These are phyloP conservation scores for Oryzias sinensis DNA, from an alignment of 2,797 vertebrate genomes.

Conservation along the genomic window DNA sequence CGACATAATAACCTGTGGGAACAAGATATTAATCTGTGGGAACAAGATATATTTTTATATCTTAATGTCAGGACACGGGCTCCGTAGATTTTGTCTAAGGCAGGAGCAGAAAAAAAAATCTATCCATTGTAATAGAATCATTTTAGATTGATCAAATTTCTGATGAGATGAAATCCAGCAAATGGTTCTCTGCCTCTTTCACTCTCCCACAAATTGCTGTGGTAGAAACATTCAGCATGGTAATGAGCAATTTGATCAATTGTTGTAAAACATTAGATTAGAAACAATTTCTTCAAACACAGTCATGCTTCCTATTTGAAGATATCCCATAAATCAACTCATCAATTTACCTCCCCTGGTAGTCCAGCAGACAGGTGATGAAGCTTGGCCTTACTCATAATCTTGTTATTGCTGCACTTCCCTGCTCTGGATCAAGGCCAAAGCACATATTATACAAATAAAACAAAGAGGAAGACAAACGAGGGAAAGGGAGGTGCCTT, in stretches of 20 bases:
- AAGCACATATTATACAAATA: slow-evolving; percentile 74
- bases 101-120: no score
- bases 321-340: slow-evolving; percentile 46
- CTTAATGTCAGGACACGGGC: no score
- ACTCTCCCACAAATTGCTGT: background rate
- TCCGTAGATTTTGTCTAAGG: no score
- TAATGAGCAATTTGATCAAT: slow-evolving; percentile 32
- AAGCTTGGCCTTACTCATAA: slow-evolving; percentile 70
- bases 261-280: slow-evolving; percentile 36
- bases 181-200: background rate
- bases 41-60: no score
- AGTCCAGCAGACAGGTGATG: slow-evolving; percentile 60
- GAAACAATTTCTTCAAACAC: slow-evolving; percentile 26
- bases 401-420: slow-evolving; percentile 63
- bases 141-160: no score
- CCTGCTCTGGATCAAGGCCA: slow-evolving; percentile 71
- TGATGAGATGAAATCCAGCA: no score
- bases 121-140: no score
- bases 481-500: slow-evolving; percentile 20
- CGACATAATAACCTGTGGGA: no score
- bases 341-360: slow-evolving; percentile 59
- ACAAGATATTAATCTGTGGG: no score
- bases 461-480: slow-evolving; percentile 60
- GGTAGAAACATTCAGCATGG: background rate
- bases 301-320: slow-evolving; percentile 21